phyloP scores from a whole-genome alignment of 2,888 invertebrate genomes.

The Chironomus tentans region DNA sequence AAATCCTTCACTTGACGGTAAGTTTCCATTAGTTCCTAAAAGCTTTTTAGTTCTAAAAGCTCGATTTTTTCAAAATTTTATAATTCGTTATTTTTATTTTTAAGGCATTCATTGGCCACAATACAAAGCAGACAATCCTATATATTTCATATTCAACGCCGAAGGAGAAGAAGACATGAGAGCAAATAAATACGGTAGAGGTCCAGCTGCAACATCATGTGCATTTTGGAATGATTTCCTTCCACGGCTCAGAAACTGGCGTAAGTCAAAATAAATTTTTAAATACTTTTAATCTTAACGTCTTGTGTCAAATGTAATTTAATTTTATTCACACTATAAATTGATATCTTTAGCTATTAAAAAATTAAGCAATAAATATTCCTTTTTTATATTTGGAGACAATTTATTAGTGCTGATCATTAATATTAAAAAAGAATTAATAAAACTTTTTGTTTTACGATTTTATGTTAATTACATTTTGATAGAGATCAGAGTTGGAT shows the following conservation, averaged over 20 bases:
- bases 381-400: too few relatives aligned
- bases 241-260: conserved; percentile 70
- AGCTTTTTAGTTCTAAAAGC: neutral
- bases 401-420: too few relatives aligned
- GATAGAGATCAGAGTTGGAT: too few relatives aligned
- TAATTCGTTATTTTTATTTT: conserved; percentile 40
- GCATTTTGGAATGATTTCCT: conserved; percentile 96
- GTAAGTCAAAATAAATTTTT: neutral
- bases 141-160: conserved; percentile 83
- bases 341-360: too few relatives aligned
- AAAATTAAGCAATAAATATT: too few relatives aligned
- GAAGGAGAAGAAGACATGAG: conserved; percentile 56
- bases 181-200: conserved; percentile 52
- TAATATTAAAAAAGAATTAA: too few relatives aligned
- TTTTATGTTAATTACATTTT: too few relatives aligned
- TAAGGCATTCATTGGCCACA: conserved; percentile 63
- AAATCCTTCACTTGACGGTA: conserved; percentile 37
- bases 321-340: too few relatives aligned
- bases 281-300: neutral
- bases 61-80: neutral
- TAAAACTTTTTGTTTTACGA: too few relatives aligned
- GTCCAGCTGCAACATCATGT: conserved; percentile 78
- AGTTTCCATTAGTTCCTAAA: conserved; percentile 28
- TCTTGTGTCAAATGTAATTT: neutral
- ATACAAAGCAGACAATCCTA: conserved; percentile 74